A percentile compares a stretch with the other conserved stretches of the same genome.
phyloP scores from a whole-genome alignment of 2,113 vertebrate species.

The Vulpes ferrilata region DNA sequence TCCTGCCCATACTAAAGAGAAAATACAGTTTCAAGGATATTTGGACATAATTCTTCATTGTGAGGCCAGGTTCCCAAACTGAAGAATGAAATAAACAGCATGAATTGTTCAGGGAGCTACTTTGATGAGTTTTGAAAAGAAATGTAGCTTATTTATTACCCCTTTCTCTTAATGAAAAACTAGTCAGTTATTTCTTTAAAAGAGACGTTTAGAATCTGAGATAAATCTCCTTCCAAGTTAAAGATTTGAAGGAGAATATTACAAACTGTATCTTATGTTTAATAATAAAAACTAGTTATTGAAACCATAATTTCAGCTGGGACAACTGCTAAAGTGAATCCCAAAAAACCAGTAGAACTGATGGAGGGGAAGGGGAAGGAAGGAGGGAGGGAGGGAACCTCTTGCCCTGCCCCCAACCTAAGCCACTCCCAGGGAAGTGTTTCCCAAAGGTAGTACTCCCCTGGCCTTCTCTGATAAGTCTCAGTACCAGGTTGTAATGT shows the following conservation, averaged over 20 bases:
- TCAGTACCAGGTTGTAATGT: rapidly evolving
- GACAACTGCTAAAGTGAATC: not conserved
- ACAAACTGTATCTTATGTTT: slow-evolving; percentile 12
- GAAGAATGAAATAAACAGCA: slow-evolving; percentile 14
- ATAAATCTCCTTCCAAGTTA: slow-evolving; percentile 57
- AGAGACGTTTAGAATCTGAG: slow-evolving; percentile 28
- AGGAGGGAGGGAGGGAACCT: not conserved
- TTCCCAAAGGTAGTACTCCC: not conserved
- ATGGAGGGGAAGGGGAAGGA: not conserved
- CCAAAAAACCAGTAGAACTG: not conserved
- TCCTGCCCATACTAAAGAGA: slow-evolving; percentile 73
- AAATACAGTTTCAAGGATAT: slow-evolving; percentile 59
- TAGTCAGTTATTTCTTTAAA: not conserved
- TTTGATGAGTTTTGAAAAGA: slow-evolving; percentile 48
- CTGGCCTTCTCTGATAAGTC: not conserved
- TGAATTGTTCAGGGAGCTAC: slow-evolving; percentile 39
- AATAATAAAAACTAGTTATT: slow-evolving; percentile 57
- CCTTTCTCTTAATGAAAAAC: slow-evolving; percentile 51
- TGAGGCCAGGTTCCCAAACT: not conserved
- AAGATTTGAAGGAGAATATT: slow-evolving; percentile 31
- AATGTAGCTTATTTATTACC: slow-evolving; percentile 53
- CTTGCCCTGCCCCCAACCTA: not conserved
- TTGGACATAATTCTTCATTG: slow-evolving; percentile 1
- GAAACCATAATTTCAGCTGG: slow-evolving; percentile 34
- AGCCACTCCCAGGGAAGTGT: not conserved